A percentile compares a stretch with the other conserved stretches of the same genome.
Conservation (phyloP, 2,113 vertebrate genomes). For the Paratilapia polleni region DNA sequence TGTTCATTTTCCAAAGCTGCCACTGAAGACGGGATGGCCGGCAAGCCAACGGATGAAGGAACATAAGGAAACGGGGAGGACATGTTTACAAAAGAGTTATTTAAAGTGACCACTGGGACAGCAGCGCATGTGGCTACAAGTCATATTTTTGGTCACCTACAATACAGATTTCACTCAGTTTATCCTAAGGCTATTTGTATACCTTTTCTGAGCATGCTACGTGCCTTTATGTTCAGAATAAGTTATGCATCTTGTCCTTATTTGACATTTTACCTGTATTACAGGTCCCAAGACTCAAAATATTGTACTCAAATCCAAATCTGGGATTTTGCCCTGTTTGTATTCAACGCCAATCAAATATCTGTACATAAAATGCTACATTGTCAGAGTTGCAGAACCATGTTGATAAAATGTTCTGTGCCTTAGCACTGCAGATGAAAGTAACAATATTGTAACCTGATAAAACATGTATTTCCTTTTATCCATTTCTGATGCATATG, state of each 20-base stretch:
- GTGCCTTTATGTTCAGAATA: too few relatives aligned
- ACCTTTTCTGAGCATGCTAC: neutral
- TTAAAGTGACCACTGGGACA: conserved; percentile 63
- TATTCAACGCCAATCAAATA: neutral
- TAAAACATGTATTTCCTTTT: neutral
- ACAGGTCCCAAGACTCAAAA: too few relatives aligned
- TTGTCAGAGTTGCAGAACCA: neutral
- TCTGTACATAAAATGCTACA: neutral
- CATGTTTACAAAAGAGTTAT: conserved; percentile 79
- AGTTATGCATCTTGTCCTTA: too few relatives aligned
- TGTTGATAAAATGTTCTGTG: neutral
- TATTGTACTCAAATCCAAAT: neutral
- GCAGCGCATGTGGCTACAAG: conserved; percentile 67
- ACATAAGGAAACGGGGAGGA: conserved; percentile 61
- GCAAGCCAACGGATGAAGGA: conserved; percentile 8
- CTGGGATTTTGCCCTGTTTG: neutral
- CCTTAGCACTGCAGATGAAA: neutral
- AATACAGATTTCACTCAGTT: neutral
- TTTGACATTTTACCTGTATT: too few relatives aligned
- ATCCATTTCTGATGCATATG: neutral
- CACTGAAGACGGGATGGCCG: neutral
- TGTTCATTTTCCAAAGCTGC: neutral
- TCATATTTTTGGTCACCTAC: conserved; percentile 59
- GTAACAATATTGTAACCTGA: neutral
- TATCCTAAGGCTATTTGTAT: neutral